These are phyloP conservation scores for Spondyliosoma cantharus DNA, from an alignment of 2,797 vertebrate genomes.

Conservation along the genomic window DNA sequence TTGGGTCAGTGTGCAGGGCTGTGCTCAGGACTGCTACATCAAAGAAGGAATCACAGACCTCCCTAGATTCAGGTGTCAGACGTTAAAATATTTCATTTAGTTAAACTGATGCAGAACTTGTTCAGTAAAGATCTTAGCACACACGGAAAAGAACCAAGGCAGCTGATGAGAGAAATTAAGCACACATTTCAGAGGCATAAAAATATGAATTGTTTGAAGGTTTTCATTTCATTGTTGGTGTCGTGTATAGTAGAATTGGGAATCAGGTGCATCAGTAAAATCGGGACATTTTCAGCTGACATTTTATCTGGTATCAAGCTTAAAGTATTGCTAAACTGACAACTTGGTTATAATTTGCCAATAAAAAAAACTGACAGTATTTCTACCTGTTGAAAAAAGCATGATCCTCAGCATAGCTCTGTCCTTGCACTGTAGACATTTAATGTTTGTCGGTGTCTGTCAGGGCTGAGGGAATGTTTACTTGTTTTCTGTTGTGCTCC, in stretches of 20 bases:
- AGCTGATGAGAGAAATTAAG: constrained; percentile 69
- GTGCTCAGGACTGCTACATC: constrained; percentile 63
- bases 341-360: constrained; percentile 10
- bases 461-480: constrained; percentile 45
- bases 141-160: constrained; percentile 39
- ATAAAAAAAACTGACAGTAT: constrained; percentile 10
- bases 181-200: constrained; percentile 64
- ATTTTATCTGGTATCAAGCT: constrained; percentile 14
- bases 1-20: constrained; percentile 62
- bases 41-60: constrained; percentile 33
- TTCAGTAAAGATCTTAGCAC: constrained; percentile 42
- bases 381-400: constrained; percentile 36
- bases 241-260: constrained; percentile 24
- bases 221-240: constrained; percentile 16
- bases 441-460: constrained; percentile 46
- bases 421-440: constrained; percentile 55
- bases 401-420: constrained; percentile 69
- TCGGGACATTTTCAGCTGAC: constrained; percentile 4
- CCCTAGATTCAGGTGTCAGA: constrained; percentile 29
- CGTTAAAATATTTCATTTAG: constrained; percentile 17
- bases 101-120: constrained; percentile 40
- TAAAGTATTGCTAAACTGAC: constrained; percentile 16
- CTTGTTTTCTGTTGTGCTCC: constrained; percentile 56
- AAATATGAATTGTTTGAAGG: constrained; percentile 2
- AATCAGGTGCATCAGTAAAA: constrained; percentile 21